Base-by-base conservation (phyloP, 1,140 invertebrate species). In the Ips nitidus region DNA sequence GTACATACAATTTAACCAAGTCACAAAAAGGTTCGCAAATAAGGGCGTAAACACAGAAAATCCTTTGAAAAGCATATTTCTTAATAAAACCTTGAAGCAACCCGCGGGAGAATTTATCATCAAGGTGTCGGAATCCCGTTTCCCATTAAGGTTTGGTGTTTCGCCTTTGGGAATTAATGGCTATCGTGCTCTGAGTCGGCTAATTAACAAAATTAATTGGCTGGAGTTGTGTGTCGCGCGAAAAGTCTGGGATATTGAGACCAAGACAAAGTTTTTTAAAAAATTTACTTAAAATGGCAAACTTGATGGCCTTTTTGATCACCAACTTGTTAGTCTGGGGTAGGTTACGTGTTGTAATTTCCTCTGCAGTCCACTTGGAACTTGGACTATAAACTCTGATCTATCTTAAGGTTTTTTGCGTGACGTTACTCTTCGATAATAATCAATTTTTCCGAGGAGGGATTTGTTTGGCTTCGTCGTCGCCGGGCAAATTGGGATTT, bases 141-240 rank as follows among this genome's bases (percentile, higher is more conserved):
- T 59, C 56, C 56, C 65, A 67, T 67, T 67, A 67, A 59, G 65
- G 65, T 67, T 67, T 67, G 65, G 65, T 67, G 65, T 67, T 67
- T 67, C 65, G 65, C 65, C 65, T 67, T 67, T 52, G 65, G 43
- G 47, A 67, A 67, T 67, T 67, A 67, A 67, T 67, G 65, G 65
- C 52, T 67, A 59, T 67, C 65, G 57, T 60, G 65, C 57, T 60
- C 45, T 42, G 47, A 47, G 56, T 57, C 65, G 56, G 65, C 65
- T 67, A 67, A 67, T 67, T 67, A 67, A 67, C 65, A 42, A 60
- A 59, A 67, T 67, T 67, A 67, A 67, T 67, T 67, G 65, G 57
- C 47, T 47, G 43, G 55, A 67, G 65, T 67, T 57, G 65, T 59
- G 65, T 67, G 65, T 67, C 22, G 22, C 65, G 56, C 60, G 65